Conservation (phyloP, 2,888 invertebrate species). For the Nipponacmea schrenckii region DNA sequence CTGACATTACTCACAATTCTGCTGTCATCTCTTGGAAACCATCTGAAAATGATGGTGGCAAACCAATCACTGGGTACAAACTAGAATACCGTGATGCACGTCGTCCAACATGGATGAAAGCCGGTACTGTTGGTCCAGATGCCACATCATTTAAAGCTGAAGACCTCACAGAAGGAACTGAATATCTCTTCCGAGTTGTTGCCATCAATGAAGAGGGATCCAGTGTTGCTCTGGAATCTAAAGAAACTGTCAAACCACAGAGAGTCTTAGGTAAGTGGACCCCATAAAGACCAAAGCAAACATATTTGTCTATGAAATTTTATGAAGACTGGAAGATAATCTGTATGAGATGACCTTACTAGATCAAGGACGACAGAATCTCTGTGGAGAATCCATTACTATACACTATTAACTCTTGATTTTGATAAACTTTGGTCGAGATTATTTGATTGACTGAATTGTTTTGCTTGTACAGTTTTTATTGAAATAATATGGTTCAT, state of each 20-base stretch:
- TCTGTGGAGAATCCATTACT: too few relatives aligned
- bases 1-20: constrained; percentile 84
- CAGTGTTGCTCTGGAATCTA: constrained; percentile 82
- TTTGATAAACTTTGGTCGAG: too few relatives aligned
- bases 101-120: constrained; percentile 81
- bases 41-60: constrained; percentile 59
- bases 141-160: constrained; percentile 33
- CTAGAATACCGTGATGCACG: constrained; percentile 77
- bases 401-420: too few relatives aligned
- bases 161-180: constrained; percentile 75
- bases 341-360: too few relatives aligned
- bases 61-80: constrained; percentile 53
- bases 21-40: constrained; percentile 75
- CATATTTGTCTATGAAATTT: too few relatives aligned
- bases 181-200: constrained; percentile 86
- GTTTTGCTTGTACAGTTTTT: too few relatives aligned
- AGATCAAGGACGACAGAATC: too few relatives aligned
- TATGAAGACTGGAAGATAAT: too few relatives aligned
- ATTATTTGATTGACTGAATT: too few relatives aligned
- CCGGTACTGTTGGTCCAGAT: constrained; percentile 70
- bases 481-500: too few relatives aligned
- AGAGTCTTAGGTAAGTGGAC: constrained; percentile 43
- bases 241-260: constrained; percentile 48
- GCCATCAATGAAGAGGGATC: constrained; percentile 91
- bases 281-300: background rate